These are phyloP conservation scores for Heliconius aoede DNA, from an alignment of 2,888 invertebrate genomes.

Conservation along the genomic window DNA sequence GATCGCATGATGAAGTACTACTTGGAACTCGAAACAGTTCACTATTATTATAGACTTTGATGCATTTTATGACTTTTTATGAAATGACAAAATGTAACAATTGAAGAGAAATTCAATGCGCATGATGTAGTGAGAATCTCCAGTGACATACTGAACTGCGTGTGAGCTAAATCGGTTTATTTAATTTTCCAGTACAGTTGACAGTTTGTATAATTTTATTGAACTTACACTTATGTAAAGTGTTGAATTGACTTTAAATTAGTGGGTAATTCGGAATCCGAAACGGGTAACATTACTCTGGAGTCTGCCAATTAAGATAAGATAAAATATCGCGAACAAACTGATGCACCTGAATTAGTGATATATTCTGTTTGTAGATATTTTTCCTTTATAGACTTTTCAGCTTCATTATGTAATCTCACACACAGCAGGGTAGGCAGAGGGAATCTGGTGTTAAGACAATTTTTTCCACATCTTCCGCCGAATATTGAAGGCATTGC, in stretches of 20 bases:
- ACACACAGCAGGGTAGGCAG: too few species aligned
- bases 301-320: constrained; percentile 43
- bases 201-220: not conserved
- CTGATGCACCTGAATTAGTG: not conserved
- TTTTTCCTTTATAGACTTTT: too few species aligned
- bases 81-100: constrained; percentile 9
- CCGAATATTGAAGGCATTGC: not conserved
- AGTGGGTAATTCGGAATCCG: constrained; percentile 18
- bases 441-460: too few species aligned
- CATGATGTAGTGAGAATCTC: not conserved
- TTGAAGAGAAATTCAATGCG: constrained; percentile 22
- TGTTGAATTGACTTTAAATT: constrained; percentile 21
- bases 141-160: not conserved
- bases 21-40: constrained; percentile 32
- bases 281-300: constrained; percentile 24
- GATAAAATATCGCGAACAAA: constrained; percentile 35
- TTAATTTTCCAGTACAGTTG: not conserved
- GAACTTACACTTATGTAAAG: not conserved
- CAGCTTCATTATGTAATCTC: too few species aligned
- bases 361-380: not conserved
- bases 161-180: not conserved
- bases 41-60: constrained; percentile 12
- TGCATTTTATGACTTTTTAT: constrained; percentile 22
- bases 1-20: constrained; percentile 44
- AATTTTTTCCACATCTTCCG: too few species aligned